A percentile compares a stretch with the other conserved stretches of the same genome.
Conservation (phyloP, 2,113 vertebrate genomes). For the Nicator chloris region DNA sequence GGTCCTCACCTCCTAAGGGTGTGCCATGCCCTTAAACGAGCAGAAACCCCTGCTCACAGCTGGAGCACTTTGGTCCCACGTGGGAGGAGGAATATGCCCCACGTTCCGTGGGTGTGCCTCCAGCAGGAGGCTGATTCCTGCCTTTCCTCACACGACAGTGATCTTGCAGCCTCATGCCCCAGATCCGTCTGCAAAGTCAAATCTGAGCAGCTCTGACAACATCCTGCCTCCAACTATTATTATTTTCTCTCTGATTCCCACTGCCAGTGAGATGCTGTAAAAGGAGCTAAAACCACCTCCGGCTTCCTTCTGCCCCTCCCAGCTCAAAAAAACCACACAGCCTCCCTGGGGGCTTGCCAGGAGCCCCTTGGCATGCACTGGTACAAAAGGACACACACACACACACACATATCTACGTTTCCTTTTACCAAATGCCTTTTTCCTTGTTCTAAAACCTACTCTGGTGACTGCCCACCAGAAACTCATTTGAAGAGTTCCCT, state of each 20-base stretch:
- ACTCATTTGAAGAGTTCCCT: neutral
- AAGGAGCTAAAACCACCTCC: neutral
- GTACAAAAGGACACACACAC: neutral
- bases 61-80: neutral
- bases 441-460: neutral
- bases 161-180: neutral
- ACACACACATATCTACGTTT: neutral
- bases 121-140: neutral
- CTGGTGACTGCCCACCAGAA: neutral
- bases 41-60: neutral
- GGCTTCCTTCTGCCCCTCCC: conserved; percentile 26
- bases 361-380: neutral
- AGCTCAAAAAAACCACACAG: neutral
- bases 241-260: neutral
- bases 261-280: neutral
- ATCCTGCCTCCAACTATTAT: conserved; percentile 8
- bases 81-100: neutral
- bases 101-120: fast-evolving
- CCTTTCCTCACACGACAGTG: neutral
- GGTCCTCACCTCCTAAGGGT: fast-evolving
- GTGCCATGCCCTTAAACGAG: neutral
- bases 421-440: neutral
- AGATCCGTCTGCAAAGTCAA: neutral
- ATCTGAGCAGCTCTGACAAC: neutral
- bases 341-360: neutral